A percentile compares a stretch with the other conserved stretches of the same genome.
Conservation (phyloP, 1,140 invertebrate genomes). For the Brachionus sp. region DNA sequence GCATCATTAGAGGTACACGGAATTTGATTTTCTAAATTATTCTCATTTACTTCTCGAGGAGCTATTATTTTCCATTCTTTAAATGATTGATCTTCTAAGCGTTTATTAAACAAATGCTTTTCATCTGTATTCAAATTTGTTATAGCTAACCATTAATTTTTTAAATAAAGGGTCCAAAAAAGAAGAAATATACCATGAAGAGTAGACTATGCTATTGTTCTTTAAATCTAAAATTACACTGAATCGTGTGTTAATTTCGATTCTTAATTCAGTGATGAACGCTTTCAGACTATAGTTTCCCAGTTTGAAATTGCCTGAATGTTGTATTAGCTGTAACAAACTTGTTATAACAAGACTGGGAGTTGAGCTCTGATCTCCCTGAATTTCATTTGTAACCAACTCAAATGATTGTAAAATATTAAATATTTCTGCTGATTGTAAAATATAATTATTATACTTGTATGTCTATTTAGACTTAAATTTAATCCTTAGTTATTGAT, state of each 20-base stretch:
- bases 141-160: not conserved
- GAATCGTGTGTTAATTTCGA: not conserved
- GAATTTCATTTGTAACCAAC: not conserved
- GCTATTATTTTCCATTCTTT: not conserved
- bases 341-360: not conserved
- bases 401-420: constrained; percentile 1
- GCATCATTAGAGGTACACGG: not conserved
- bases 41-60: not conserved
- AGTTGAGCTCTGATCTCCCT: not conserved
- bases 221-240: not conserved
- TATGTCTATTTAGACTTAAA: not conserved
- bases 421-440: not conserved
- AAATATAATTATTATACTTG: no score
- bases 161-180: not conserved
- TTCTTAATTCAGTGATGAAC: not conserved
- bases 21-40: not conserved
- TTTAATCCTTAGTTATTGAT: not conserved
- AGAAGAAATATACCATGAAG: not conserved
- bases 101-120: not conserved
- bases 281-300: not conserved
- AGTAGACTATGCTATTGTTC: not conserved
- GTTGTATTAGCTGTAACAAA: not conserved
- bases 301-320: not conserved
- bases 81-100: not conserved
- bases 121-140: not conserved